Conservation (phyloP, 2,888 invertebrate species). For the Dugesia japonica region DNA sequence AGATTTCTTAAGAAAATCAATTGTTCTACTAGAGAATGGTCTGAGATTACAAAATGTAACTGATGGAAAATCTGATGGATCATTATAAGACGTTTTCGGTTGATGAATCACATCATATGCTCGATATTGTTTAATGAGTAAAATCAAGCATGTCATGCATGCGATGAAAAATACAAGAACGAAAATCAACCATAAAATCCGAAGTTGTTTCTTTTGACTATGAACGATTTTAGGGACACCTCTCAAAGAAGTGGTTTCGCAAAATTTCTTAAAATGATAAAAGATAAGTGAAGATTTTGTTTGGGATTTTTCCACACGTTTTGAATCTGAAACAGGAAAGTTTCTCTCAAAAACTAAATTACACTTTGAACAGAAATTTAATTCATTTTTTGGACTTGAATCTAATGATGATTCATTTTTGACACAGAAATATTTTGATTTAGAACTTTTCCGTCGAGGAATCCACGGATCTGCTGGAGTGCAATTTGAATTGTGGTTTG, state of each 20-base stretch:
- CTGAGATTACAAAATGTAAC: conserved; percentile 30
- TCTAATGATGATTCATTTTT: neutral
- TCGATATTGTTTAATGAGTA: conserved; percentile 27
- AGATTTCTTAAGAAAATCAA: conserved; percentile 8
- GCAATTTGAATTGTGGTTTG: neutral
- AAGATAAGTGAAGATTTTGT: neutral
- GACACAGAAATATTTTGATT: neutral
- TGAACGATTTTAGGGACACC: conserved; percentile 31
- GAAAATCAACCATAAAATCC: conserved; percentile 23
- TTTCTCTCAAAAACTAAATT: neutral
- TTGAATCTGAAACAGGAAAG: neutral
- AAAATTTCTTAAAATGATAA: conserved; percentile 12
- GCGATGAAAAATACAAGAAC: conserved; percentile 31
- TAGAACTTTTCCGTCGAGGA: neutral
- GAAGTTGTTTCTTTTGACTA: conserved; percentile 24
- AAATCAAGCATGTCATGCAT: conserved; percentile 27
- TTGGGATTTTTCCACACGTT: neutral
- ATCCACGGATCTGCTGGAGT: neutral
- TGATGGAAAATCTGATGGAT: conserved; percentile 24
- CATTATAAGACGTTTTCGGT: conserved; percentile 29
- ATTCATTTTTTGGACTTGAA: neutral
- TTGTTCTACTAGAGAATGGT: conserved; percentile 26
- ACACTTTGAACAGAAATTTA: neutral
- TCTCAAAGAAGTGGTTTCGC: conserved; percentile 31
- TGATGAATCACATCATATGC: conserved; percentile 31